Base-by-base conservation (phyloP, 2,797 vertebrate genomes). In the Acanthiza pusilla region DNA sequence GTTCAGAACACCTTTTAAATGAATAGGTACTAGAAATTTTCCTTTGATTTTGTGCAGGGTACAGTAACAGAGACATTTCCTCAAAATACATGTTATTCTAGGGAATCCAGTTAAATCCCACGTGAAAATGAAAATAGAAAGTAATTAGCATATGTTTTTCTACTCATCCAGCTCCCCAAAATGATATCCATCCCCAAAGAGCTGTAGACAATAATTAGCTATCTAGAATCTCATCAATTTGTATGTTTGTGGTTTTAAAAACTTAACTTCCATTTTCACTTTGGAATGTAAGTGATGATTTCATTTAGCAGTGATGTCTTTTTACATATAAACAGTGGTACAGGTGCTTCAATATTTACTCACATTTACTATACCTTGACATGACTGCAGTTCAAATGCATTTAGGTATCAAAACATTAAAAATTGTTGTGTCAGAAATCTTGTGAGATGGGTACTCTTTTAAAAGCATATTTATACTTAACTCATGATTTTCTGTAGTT, bases 161-260 rank as follows among this genome's bases (percentile, higher is more conserved):
- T 75, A 75, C 32, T 86, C 54, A 75, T 42, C 5, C 43, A 80
- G 23, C 13, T 85, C n/a, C 50, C 67, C 3, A 13, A 83, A 94
- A 92, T 77, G 0, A 88, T 75, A 80, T 75, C 75, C 43, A 53
- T 93, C 85, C 79, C 76, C 42, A 63, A 76, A 74, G 71, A 80
- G 21, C 57, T 77, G 43, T 77, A 94, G 92, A 91, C 62, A 93
- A 87, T 83, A 87, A 92, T 95, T 92, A 88, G 19, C n/a, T 87
- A 47, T 45, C 48, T 90, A 88, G 26, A 75, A 75, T 76, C 38
- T 75, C 20, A 65, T 72, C 26, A 77, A 7, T 83, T 92, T 85
- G 25, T 81, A 12, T 54, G 50, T 13, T 66, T 75, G 25, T 81
- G 63, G 29, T 77, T 91, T 88, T 43, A 72, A 89, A 94, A 96